Evolutionary conservation across 30 jellyfish, hydroid and myxozoan genomes (phyloP).

Genomic region (Chrysaora quinquecirrha): DNA sequence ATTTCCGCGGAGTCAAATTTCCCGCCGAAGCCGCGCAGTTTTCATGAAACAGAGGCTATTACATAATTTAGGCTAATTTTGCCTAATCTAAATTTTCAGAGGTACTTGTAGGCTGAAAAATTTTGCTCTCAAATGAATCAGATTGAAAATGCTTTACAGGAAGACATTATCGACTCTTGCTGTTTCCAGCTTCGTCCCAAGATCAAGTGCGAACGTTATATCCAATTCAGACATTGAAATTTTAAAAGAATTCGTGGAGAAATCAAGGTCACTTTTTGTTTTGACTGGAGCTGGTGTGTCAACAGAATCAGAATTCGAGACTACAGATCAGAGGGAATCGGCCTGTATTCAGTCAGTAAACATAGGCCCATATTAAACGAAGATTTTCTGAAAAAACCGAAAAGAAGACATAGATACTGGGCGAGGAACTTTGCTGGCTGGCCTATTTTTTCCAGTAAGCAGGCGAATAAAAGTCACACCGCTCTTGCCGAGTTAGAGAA

Average conservation of each 20-base stretch:
- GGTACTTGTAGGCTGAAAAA: too few relatives aligned
- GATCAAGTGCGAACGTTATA: not conserved
- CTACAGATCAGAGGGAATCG: constrained; percentile 89
- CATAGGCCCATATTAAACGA: constrained; percentile 78
- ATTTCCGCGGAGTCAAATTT: too few relatives aligned
- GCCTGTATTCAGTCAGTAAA: constrained; percentile 68
- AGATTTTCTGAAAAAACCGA: constrained; percentile 69
- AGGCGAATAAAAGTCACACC: constrained; percentile 68
- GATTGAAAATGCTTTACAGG: not conserved
- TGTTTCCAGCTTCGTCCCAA: constrained; percentile 26
- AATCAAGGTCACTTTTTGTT: constrained; percentile 60
- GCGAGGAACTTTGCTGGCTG: constrained; percentile 95
- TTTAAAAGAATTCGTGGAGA: constrained; percentile 43
- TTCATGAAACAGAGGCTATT: too few relatives aligned
- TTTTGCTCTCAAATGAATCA: too few relatives aligned
- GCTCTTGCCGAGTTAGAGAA: constrained; percentile 75
- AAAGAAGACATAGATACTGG: constrained; percentile 82
- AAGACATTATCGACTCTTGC: not conserved
- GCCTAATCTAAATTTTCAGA: too few relatives aligned
- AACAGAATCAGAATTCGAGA: constrained; percentile 96
- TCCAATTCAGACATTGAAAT: constrained; percentile 8
- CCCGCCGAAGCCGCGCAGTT: too few relatives aligned
- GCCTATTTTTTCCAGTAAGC: constrained; percentile 80
- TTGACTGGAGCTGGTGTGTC: constrained; percentile 97
- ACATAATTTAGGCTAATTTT: too few relatives aligned